phyloP scores from a whole-genome alignment of 2,888 invertebrate genomes.

The Lymantria monacha region DNA sequence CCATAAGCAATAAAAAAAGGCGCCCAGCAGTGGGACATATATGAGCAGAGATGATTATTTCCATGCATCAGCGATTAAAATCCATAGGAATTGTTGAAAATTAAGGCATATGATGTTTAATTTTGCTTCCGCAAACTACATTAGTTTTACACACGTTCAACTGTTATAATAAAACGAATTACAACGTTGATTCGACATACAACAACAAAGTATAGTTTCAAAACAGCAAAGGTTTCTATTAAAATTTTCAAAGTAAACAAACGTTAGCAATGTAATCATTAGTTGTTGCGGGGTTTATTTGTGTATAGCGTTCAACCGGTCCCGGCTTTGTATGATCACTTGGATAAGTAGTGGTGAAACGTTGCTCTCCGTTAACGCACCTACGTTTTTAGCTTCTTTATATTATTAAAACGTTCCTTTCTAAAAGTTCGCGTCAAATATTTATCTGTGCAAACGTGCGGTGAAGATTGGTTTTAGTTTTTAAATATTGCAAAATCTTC shows the following conservation, averaged over 20 bases:
- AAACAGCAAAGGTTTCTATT: slow-evolving; percentile 18
- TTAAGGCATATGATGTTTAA: too few species aligned
- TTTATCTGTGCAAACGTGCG: slow-evolving; percentile 11
- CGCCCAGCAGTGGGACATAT: too few species aligned
- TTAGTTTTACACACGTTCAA: not conserved
- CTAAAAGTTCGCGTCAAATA: slow-evolving; percentile 6
- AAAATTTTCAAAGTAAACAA: slow-evolving; percentile 43
- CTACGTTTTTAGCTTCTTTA: slow-evolving; percentile 2
- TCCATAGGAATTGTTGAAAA: too few species aligned
- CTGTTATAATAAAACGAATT: not conserved
- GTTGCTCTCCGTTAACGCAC: slow-evolving; percentile 18
- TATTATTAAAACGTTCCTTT: not conserved
- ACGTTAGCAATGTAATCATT: slow-evolving; percentile 47
- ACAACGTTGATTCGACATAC: not conserved
- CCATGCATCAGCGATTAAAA: too few species aligned
- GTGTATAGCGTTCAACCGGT: slow-evolving; percentile 39
- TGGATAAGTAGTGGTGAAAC: slow-evolving; percentile 14
- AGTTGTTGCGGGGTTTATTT: slow-evolving; percentile 49
- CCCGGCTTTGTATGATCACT: slow-evolving; percentile 13
- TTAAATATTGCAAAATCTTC: not conserved
- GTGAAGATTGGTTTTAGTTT: slow-evolving; percentile 10
- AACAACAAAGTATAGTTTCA: slow-evolving; percentile 1
- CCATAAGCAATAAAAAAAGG: too few species aligned
- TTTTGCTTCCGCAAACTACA: not conserved
- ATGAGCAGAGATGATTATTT: too few species aligned